These are phyloP conservation scores for Engraulis encrasicolus DNA, from an alignment of 2,113 vertebrate species.

Conservation along the genomic window DNA sequence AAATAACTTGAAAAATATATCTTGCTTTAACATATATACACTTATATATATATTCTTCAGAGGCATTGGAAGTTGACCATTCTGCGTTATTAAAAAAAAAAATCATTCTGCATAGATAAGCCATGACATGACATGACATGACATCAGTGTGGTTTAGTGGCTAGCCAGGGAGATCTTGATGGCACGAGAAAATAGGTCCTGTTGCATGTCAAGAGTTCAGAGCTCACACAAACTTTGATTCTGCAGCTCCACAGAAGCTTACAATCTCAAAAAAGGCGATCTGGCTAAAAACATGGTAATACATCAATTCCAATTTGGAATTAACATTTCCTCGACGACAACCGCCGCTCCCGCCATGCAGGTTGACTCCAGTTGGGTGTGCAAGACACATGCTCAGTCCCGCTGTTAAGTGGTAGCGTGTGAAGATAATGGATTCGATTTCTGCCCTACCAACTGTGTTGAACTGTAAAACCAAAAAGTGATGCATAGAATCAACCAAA, in stretches of 20 bases:
- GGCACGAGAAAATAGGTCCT: constrained; percentile 39
- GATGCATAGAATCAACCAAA: no score
- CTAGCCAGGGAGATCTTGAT: constrained; percentile 47
- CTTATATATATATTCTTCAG: constrained; percentile 37
- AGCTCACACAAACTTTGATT: constrained; percentile 51
- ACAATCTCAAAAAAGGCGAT: constrained; percentile 49
- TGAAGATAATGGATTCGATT: not conserved
- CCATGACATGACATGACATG: constrained; percentile 24
- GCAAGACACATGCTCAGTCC: constrained; percentile 34
- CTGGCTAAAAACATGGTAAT: constrained; percentile 45
- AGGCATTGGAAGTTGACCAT: not conserved
- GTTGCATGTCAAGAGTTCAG: constrained; percentile 33
- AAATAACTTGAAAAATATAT: constrained; percentile 70
- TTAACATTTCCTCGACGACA: constrained; percentile 57
- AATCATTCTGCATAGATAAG: constrained; percentile 39
- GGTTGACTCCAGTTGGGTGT: constrained; percentile 60
- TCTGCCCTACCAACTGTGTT: not conserved
- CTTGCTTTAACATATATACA: constrained; percentile 65
- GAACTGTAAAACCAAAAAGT: not conserved
- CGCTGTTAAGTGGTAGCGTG: constrained; percentile 25
- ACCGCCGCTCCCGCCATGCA: no score
- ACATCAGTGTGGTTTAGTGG: constrained; percentile 55
- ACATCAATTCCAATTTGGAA: constrained; percentile 64
- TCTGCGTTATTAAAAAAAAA: constrained; percentile 11
- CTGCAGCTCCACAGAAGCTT: constrained; percentile 70